Evolutionary conservation across 2,113 vertebrate species (phyloP), one percentile per base, ranked within the genome.

Genomic region (Lasiurus cinereus): DNA sequence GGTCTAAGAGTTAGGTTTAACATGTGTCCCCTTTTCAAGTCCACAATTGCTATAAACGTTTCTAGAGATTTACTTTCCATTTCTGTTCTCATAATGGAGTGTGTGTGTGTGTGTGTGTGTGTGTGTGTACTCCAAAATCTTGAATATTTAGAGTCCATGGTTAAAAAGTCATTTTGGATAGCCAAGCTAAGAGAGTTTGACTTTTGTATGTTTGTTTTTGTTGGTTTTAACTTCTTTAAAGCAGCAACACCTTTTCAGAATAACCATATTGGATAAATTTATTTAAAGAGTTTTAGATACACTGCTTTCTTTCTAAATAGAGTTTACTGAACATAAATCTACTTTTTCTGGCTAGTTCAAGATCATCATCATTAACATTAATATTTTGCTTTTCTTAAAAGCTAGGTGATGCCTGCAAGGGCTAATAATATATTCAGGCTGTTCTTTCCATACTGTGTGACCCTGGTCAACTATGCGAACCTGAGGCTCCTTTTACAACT

Each of bases 51-150:
- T 87, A 2, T 86, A 67, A 46, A 79, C 0, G 2, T 89, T 93
- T 94, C 84, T 59, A 62, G 94, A 96, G 62, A 91, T 94, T 84
- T 69, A 62, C 43, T 93, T 16, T 86, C 36, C 14, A 39, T 87
- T 87, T 77, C 77, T 92, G 19, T 66, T 86, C 52, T 88, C n/a
- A 59, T 77, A 77, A 52, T 21, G 27, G 27, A 72, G 12, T 36
- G 39, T 64, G 19, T 82, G 22, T 43, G 36, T 59, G 54, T 13
- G 5, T 69, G 13, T 82, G 3, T 39, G 5, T 54, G 13, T 22
- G 27, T 48, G 11, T 54, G 7, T 27, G 3, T 39, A 3, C 8
- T 78, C 22, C 19, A 54, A 77, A 91, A 73, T 1, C 16, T 88
- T 29, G 52, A 24, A 39, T 77, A n/a, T 83, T 93, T 83, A 73